Base-by-base conservation (phyloP, 2,797 vertebrate species). In the Pseudochaenichthys georgianus region DNA sequence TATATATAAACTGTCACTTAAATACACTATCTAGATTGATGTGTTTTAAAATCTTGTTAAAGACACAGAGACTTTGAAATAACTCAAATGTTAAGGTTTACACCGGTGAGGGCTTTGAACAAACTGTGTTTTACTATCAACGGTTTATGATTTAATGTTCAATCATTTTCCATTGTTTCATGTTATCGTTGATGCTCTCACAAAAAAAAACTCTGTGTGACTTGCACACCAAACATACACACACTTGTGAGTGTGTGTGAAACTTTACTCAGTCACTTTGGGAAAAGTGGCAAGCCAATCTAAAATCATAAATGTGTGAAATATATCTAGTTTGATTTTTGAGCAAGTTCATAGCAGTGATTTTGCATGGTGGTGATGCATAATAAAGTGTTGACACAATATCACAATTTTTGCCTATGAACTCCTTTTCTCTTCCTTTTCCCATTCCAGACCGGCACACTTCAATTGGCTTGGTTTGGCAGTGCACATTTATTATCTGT, bases 351-450 rank as follows among this genome's bases (percentile, higher is more conserved):
- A 90, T 93, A 90, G 89, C 86, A 86, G 90, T 94, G 90, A 88
- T 91, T 93, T 93, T 92, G 92, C 91, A 94, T 94, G 90, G 82
- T 88, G 89, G 89, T 93, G 89, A 91, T 91, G 85, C 90, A 91
- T 93, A 94, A 93, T 94, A 94, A 94, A 95, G 87, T 92, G 88
- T 89, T 93, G 85, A 93, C 89, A 93, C 88, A 90, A 93, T 90
- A 87, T 89, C 81, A 90, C 68, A 81, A 69, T 84, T 89, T 85
- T 79, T 70, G 83, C 82, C 87, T 84, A 80, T 91, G 84, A 88
- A 87, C 87, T 89, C 59, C 65, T 87, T 77, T 79, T 75, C 69
- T 88, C 78, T 80, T 83, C 78, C 67, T 73, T 84, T 89, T 89
- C 82, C 75, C 84, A 78, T 92, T 89, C 80, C 84, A 88, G 83